Evolutionary conservation across 2,113 vertebrate genomes (phyloP).

Genomic region (Rallus limicola): DNA sequence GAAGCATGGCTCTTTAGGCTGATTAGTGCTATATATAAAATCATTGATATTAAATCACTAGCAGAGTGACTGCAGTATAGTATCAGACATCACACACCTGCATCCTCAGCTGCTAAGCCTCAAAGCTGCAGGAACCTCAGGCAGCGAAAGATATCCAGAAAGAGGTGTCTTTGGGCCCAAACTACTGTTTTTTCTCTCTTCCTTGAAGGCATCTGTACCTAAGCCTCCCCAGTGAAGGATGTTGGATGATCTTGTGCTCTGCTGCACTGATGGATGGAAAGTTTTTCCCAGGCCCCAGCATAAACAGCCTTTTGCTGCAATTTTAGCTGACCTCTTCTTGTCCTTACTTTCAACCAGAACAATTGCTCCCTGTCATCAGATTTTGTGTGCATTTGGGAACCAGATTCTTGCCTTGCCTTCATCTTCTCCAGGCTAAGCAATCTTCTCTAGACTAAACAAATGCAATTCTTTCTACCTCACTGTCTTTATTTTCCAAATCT

Average conservation of each 20-base stretch:
- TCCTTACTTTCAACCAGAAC: neutral
- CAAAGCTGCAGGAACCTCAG: neutral
- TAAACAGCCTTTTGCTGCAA: neutral
- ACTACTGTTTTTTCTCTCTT: neutral
- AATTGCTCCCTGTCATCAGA: neutral
- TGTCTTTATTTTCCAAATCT: neutral
- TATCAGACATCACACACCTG: neutral
- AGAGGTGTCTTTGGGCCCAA: neutral
- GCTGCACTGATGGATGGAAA: accelerated
- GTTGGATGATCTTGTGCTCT: neutral
- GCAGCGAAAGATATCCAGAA: neutral
- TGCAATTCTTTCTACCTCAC: neutral
- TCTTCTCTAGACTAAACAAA: constrained; percentile 38
- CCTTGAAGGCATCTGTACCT: neutral
- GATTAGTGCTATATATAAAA: neutral
- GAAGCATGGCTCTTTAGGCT: neutral
- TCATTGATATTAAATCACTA: neutral
- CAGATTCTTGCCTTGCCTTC: neutral
- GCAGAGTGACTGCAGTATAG: neutral
- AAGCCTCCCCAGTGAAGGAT: neutral
- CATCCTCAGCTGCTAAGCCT: neutral
- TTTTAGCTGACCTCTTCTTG: neutral
- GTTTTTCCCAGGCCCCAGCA: neutral
- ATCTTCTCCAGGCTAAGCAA: neutral
- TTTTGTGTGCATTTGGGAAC: neutral